Evolutionary conservation across 2,888 invertebrate genomes (phyloP).

Genomic region (Zaprionus lineosus): DNA sequence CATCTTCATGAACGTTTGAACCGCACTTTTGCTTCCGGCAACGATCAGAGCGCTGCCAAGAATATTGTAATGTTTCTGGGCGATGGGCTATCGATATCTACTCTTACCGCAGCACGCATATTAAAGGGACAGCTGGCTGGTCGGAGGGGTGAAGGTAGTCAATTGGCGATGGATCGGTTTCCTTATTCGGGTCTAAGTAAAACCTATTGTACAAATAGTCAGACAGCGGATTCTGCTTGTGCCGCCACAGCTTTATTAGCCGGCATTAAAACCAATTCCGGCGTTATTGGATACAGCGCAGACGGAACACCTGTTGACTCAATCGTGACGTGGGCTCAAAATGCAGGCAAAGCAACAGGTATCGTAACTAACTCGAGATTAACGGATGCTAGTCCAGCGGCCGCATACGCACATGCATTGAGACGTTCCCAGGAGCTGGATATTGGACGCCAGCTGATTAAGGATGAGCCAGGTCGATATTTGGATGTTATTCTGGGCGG

Average conservation of each 20-base stretch:
- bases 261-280: constrained; percentile 88
- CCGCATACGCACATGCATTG: constrained; percentile 85
- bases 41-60: constrained; percentile 62
- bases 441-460: constrained; percentile 89
- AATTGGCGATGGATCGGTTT: constrained; percentile 83
- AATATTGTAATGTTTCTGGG: constrained; percentile 80
- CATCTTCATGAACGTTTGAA: constrained; percentile 53
- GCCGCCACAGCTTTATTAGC: constrained; percentile 82
- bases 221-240: constrained; percentile 89
- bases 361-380: constrained; percentile 90
- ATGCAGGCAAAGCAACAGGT: constrained; percentile 85
- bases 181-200: constrained; percentile 86
- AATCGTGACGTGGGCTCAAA: constrained; percentile 87
- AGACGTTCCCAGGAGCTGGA: constrained; percentile 90
- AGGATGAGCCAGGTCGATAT: constrained; percentile 86
- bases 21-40: constrained; percentile 8
- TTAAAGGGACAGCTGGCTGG: constrained; percentile 86
- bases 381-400: constrained; percentile 91
- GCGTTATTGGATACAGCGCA: constrained; percentile 88
- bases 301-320: constrained; percentile 86
- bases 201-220: constrained; percentile 57
- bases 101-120: constrained; percentile 87
- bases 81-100: constrained; percentile 90
- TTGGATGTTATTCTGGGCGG: constrained; percentile 91
- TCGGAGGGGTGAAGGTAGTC: constrained; percentile 85